Evolutionary conservation across 2,113 vertebrate genomes (phyloP).

Genomic region (Aix galericulata): DNA sequence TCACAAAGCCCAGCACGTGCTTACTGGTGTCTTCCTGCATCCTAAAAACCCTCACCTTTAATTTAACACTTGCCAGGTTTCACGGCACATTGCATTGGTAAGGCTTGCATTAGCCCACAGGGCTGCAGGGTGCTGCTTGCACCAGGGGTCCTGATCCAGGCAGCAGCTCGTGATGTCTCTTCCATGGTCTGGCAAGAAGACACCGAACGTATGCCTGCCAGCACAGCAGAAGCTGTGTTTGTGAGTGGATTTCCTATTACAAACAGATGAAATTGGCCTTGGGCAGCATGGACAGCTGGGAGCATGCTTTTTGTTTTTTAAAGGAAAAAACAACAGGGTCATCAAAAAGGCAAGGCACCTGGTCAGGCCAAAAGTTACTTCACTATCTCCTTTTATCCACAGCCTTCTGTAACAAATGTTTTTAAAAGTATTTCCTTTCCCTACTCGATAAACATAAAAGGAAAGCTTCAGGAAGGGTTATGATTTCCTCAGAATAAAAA

Average conservation of each 20-base stretch:
- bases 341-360: not conserved
- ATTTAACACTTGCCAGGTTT: not conserved
- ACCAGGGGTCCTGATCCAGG: not conserved
- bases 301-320: not conserved
- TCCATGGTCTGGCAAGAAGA: not conserved
- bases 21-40: too few species aligned
- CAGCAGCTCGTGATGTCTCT: not conserved
- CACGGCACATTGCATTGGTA: fast-evolving
- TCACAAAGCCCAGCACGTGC: not conserved
- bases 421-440: not conserved
- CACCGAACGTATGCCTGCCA: not conserved
- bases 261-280: not conserved
- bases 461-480: not conserved
- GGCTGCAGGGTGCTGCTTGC: not conserved
- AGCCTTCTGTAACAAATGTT: not conserved
- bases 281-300: not conserved
- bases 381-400: not conserved
- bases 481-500: not conserved
- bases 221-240: not conserved
- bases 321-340: not conserved
- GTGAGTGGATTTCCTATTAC: not conserved
- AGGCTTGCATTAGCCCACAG: not conserved
- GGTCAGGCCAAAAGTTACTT: not conserved
- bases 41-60: not conserved
- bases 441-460: not conserved